Evolutionary conservation across 2,113 vertebrate genomes (phyloP).

Genomic region (Psephotus haematonotus): DNA sequence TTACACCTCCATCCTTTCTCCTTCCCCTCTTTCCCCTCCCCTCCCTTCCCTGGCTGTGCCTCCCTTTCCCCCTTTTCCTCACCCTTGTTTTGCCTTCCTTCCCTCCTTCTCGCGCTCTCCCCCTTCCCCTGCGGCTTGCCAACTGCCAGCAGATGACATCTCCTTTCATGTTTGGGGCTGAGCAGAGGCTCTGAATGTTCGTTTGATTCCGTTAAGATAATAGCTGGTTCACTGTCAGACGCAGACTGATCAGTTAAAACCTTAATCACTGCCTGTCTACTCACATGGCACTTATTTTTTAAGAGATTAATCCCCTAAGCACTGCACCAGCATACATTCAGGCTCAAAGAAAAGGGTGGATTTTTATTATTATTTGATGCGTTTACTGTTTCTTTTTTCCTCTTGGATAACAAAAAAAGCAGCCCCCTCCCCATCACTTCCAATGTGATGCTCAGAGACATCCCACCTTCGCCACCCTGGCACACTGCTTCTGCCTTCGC

Average conservation of each 20-base stretch:
- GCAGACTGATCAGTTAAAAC: constrained; percentile 99
- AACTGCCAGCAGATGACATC: constrained; percentile 98
- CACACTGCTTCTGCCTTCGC: neutral
- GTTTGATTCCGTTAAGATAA: constrained; percentile 99
- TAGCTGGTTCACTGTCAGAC: constrained; percentile 99
- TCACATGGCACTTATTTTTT: constrained; percentile 91
- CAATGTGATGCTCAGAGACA: neutral
- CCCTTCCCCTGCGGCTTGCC: constrained; percentile 89
- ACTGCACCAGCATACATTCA: constrained; percentile 83
- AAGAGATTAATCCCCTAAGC: constrained; percentile 90
- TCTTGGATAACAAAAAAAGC: neutral
- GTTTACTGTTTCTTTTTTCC: constrained; percentile 1
- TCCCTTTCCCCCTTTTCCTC: constrained; percentile 21
- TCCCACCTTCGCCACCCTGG: neutral
- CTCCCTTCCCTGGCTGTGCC: neutral
- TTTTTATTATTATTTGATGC: constrained; percentile 57
- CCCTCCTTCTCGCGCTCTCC: constrained; percentile 65
- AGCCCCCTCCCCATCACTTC: neutral
- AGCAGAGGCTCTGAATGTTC: constrained; percentile 96
- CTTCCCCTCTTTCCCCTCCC: neutral
- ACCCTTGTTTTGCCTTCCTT: constrained; percentile 46
- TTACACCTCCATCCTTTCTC: neutral
- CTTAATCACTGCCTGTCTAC: constrained; percentile 99
- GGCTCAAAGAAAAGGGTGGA: constrained; percentile 68
- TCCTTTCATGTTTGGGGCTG: constrained; percentile 99